Percentiles rank a stretch among this genome's conserved stretches.
Evolutionary conservation across 2,113 vertebrate species (phyloP).

Genomic region (Dunckerocampus dactyliophorus): DNA sequence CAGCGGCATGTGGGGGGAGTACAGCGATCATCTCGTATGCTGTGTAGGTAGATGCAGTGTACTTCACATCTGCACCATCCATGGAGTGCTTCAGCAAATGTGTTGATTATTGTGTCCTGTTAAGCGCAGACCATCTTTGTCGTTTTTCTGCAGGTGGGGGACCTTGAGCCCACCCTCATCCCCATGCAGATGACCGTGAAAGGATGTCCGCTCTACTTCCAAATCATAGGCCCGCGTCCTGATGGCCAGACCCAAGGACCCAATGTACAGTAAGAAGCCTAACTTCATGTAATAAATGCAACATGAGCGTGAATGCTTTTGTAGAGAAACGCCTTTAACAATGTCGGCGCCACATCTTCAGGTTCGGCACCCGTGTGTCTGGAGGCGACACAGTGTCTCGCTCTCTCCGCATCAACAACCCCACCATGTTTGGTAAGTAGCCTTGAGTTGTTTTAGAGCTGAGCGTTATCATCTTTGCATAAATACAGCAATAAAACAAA

Average conservation of each 20-base stretch:
- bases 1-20: constrained; percentile 93
- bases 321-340: not conserved
- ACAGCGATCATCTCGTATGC: constrained; percentile 83
- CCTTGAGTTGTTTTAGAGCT: not conserved
- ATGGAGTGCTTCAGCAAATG: too few species aligned
- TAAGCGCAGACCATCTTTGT: not conserved
- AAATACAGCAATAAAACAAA: not conserved
- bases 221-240: constrained; percentile 74
- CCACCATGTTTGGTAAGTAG: constrained; percentile 79
- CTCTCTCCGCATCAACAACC: constrained; percentile 82
- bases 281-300: not conserved
- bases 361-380: constrained; percentile 85
- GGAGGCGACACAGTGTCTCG: constrained; percentile 80
- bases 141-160: constrained; percentile 74
- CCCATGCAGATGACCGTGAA: constrained; percentile 80
- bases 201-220: constrained; percentile 88
- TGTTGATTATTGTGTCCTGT: too few species aligned
- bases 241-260: constrained; percentile 69
- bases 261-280: constrained; percentile 71
- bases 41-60: constrained; percentile 65
- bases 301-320: not conserved
- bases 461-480: not conserved
- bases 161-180: constrained; percentile 72
- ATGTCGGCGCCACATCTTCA: constrained; percentile 40
- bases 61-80: too few species aligned